Percentiles rank a stretch among this genome's conserved stretches.
Conservation (phyloP, 2,888 invertebrate species). For the Troilus luridus region DNA sequence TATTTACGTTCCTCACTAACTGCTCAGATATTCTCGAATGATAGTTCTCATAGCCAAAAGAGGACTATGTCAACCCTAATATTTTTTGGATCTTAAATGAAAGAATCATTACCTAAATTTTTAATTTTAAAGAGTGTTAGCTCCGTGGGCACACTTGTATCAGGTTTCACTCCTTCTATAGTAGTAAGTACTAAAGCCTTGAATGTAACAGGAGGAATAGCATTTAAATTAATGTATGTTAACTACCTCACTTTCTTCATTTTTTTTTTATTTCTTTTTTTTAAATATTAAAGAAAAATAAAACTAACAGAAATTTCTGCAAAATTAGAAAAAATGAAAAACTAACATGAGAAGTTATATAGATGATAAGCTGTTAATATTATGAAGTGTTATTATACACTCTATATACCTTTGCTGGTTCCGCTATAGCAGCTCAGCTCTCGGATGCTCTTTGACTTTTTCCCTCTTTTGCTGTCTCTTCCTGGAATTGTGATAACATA, state of each 20-base stretch:
- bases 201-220: too few relatives aligned
- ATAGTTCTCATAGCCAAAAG: neutral
- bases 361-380: conserved; percentile 39
- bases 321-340: neutral
- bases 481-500: conserved; percentile 66
- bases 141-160: too few relatives aligned
- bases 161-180: too few relatives aligned
- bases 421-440: conserved; percentile 77
- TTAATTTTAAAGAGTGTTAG: too few relatives aligned
- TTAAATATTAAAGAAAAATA: neutral
- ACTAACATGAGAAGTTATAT: conserved; percentile 51
- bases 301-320: conserved; percentile 12
- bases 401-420: conserved; percentile 71
- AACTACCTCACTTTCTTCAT: too few relatives aligned
- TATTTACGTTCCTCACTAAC: neutral
- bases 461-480: conserved; percentile 73
- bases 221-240: too few relatives aligned
- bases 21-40: too few relatives aligned
- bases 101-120: too few relatives aligned
- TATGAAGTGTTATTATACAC: conserved; percentile 63
- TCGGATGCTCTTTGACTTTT: conserved; percentile 74
- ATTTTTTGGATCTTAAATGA: neutral
- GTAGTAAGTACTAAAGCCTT: too few relatives aligned
- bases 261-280: too few relatives aligned
- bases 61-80: neutral